Percentiles rank a stretch among this genome's conserved stretches.
Evolutionary conservation across 2,113 vertebrate species (phyloP).

Genomic region (Perca flavescens): DNA sequence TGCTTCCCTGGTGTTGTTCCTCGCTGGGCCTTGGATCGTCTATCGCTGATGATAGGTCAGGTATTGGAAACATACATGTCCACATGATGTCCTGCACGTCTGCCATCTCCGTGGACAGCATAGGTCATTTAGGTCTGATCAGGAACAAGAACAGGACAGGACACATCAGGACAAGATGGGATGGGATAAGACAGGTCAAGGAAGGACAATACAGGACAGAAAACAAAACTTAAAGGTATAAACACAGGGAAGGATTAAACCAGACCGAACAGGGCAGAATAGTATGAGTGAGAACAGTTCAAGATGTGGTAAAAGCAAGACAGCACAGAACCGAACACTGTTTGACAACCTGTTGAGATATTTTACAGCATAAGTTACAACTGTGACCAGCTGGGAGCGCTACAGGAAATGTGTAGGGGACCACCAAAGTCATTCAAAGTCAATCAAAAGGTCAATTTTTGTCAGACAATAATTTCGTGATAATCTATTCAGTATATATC

Average conservation of each 20-base stretch:
- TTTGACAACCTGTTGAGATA: background rate
- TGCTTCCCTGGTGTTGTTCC: too few species aligned
- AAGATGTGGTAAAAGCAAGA: background rate
- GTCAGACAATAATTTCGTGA: background rate
- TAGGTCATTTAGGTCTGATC: rapidly evolving
- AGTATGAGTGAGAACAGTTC: background rate
- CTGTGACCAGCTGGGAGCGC: too few species aligned
- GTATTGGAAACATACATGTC: too few species aligned
- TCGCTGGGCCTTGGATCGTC: too few species aligned
- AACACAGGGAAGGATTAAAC: background rate
- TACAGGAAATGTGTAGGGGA: background rate
- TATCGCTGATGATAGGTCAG: too few species aligned
- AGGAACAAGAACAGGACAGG: background rate
- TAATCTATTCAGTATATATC: background rate
- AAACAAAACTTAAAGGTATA: background rate
- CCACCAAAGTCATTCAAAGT: background rate
- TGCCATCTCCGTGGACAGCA: background rate
- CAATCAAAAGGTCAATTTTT: background rate
- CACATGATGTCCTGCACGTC: too few species aligned
- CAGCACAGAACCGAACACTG: background rate
- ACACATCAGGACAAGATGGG: background rate
- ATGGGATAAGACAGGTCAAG: background rate
- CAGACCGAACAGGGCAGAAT: background rate
- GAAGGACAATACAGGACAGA: background rate
- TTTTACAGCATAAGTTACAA: background rate